phyloP scores from a whole-genome alignment of 2,888 invertebrate genomes.

The Galeopsomyia nigrocyanea region DNA sequence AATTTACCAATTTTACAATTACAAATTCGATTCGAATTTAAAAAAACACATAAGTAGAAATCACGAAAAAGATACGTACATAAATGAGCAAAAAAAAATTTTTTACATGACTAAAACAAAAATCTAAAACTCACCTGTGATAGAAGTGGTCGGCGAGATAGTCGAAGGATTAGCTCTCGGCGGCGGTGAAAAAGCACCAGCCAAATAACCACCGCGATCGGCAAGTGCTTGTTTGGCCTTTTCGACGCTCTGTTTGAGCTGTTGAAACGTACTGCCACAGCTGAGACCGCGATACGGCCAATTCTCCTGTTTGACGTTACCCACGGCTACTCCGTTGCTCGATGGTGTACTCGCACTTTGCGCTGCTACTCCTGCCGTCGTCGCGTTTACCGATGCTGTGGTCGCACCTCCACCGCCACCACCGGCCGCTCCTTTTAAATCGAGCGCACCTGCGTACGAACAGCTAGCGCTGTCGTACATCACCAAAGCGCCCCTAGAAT shows the following conservation, averaged over 20 bases:
- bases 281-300: constrained; percentile 78
- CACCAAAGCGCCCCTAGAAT: constrained; percentile 67
- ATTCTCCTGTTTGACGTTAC: constrained; percentile 67
- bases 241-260: constrained; percentile 90
- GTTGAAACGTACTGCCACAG: constrained; percentile 88
- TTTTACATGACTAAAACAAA: background rate
- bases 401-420: constrained; percentile 46
- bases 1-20: too few species aligned
- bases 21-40: too few species aligned
- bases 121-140: constrained; percentile 61
- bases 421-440: constrained; percentile 76
- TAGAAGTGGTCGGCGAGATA: constrained; percentile 64
- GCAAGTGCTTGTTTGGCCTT: constrained; percentile 88
- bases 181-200: constrained; percentile 67
- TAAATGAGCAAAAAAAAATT: background rate
- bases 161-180: constrained; percentile 65
- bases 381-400: background rate
- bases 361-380: constrained; percentile 49
- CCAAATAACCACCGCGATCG: constrained; percentile 65
- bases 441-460: constrained; percentile 88
- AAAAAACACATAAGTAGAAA: too few species aligned
- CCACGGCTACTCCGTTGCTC: constrained; percentile 52
- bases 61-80: background rate
- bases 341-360: background rate
- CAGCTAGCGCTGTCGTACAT: constrained; percentile 94